Base-by-base conservation (phyloP, 2,797 vertebrate genomes). In the Malacoctenus gilli region DNA sequence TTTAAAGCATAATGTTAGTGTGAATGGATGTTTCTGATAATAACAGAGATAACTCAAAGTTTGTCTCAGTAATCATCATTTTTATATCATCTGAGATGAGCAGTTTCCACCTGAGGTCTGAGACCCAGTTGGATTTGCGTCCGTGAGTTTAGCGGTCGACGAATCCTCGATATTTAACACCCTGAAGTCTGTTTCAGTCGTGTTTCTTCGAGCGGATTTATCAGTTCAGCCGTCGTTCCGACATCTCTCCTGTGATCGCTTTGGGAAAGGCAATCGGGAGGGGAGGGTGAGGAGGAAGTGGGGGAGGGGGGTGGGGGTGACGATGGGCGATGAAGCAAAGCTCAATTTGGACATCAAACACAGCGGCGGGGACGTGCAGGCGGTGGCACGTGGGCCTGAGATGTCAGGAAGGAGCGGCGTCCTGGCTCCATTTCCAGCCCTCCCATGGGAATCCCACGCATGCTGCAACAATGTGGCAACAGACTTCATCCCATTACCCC, bases 401-500 rank as follows among this genome's bases (percentile, higher is more conserved):
- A 80, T 77, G 82, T 82, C 84, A 75, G 76, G 71, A 80, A 74
- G 73, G 67, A 83, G 59, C 59, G 18, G 63, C 54, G 80, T 80
- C 82, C 82, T 63, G 77, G 77, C 75, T 87, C 80, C 81, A 85
- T 86, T 83, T 83, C 77, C 85, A 64, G 66, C 62, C 49, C 68
- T 78, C 85, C 76, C 72, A 14, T 65, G 77, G 77, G 86, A 86
- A 70, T 77, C 82, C 79, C 82, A 83, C 80, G 70, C 85, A 85
- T 88, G 88, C 75, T 85, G 86, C 87, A 88, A 89, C 83, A 84
- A 86, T 79, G 84, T 78, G 77, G 85, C 85, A 88, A 87, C 86
- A 75, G 65, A 79, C 75, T 78, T 51, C 74, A 75, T 84, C 80
- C 80, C 76, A 75, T 85, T 77, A 68, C 77, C 72, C 84, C 79